phyloP scores from a whole-genome alignment of 2,113 vertebrate species.

The Corythoichthys haematopterus region DNA sequence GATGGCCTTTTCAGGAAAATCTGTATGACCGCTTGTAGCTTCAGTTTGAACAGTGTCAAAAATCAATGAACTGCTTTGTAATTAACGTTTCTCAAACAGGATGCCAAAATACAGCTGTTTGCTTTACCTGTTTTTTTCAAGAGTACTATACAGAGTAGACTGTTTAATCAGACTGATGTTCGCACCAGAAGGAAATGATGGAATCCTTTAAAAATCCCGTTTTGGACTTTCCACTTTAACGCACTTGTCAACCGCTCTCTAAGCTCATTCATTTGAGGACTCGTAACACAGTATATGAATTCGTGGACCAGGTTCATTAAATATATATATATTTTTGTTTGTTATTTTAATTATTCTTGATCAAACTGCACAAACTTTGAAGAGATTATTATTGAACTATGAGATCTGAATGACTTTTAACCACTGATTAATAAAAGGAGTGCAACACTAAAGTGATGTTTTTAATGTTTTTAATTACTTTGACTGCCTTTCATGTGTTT shows the following conservation, averaged over 20 bases:
- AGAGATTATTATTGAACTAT: conserved; percentile 41
- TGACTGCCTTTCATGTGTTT: neutral
- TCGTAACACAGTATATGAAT: conserved; percentile 54
- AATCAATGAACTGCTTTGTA: conserved; percentile 47
- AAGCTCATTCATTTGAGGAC: conserved; percentile 50
- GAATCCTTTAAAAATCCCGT: conserved; percentile 36
- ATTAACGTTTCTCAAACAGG: conserved; percentile 36
- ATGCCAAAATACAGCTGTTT: conserved; percentile 49
- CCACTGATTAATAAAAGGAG: conserved; percentile 79
- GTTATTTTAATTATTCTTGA: conserved; percentile 59
- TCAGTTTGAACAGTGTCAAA: conserved; percentile 16
- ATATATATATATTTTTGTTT: conserved; percentile 57
- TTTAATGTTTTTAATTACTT: conserved; percentile 35
- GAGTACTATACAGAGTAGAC: conserved; percentile 40
- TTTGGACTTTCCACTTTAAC: conserved; percentile 41
- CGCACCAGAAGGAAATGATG: conserved; percentile 5
- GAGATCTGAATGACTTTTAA: conserved; percentile 70
- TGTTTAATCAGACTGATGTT: conserved; percentile 21
- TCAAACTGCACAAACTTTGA: conserved; percentile 73
- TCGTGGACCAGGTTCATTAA: conserved; percentile 41
- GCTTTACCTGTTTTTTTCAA: conserved; percentile 32
- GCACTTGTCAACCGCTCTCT: conserved; percentile 60
- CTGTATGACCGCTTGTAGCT: conserved; percentile 40
- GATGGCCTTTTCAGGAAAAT: conserved; percentile 39
- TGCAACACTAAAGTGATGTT: conserved; percentile 59